Percentiles rank a stretch among this genome's conserved stretches.
Conservation (phyloP, 2,888 invertebrate genomes). For the Ornithoptera alexandrae region DNA sequence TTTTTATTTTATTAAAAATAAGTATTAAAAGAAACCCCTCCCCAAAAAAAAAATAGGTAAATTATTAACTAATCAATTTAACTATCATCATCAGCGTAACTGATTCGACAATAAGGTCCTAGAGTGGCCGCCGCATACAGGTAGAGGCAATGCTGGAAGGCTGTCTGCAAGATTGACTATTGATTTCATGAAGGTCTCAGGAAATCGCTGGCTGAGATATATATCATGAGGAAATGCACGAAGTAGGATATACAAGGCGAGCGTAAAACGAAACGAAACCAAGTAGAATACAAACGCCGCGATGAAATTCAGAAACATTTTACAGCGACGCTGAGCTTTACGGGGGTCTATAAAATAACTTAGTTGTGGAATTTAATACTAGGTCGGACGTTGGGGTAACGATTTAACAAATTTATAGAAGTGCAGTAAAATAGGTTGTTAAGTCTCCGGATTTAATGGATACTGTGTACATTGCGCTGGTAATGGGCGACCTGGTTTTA, state of each 20-base stretch:
- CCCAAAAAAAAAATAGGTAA: too few species aligned
- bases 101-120: too few species aligned
- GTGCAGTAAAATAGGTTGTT: conserved; percentile 15
- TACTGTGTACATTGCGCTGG: not conserved
- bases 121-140: too few species aligned
- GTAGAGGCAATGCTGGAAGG: too few species aligned
- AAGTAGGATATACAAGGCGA: too few species aligned
- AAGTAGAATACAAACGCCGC: conserved; percentile 14
- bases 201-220: too few species aligned
- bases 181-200: too few species aligned
- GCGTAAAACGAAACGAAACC: conserved; percentile 2
- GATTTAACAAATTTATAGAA: conserved; percentile 10
- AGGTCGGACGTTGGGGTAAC: conserved; percentile 14
- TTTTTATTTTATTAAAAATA: too few species aligned
- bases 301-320: conserved; percentile 29
- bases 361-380: conserved; percentile 22
- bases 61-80: too few species aligned
- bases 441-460: conserved; percentile 11
- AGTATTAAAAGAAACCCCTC: too few species aligned
- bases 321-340: conserved; percentile 28
- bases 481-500: conserved; percentile 3
- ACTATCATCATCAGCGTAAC: too few species aligned
- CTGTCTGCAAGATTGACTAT: too few species aligned
- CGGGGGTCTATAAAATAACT: conserved; percentile 25
- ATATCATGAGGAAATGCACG: not conserved